Percentiles rank a stretch among this genome's conserved stretches.
These are phyloP conservation scores for Machimus rusticus DNA, from an alignment of 2,888 invertebrate genomes.

Conservation along the genomic window DNA sequence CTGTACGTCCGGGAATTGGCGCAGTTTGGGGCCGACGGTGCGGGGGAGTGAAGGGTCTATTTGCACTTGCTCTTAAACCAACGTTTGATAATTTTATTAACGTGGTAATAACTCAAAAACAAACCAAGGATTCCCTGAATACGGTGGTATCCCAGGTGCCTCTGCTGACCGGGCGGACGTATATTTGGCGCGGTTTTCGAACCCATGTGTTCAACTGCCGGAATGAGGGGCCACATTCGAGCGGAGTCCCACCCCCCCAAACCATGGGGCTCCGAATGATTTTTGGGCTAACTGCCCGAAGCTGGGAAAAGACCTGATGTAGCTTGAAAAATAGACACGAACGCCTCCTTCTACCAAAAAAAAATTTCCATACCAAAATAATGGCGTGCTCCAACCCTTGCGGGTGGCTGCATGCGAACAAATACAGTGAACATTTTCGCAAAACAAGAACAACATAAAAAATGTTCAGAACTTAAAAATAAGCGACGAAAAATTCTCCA, in stretches of 20 bases:
- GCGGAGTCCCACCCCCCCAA: neutral
- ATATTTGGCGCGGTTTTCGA: neutral
- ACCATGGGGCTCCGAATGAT: neutral
- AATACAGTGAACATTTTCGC: conserved; percentile 10
- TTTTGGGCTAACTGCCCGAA: neutral
- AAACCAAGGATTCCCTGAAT: conserved; percentile 45
- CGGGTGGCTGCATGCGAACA: neutral
- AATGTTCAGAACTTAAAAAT: conserved; percentile 39
- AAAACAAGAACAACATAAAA: neutral
- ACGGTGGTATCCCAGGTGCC: conserved; percentile 22
- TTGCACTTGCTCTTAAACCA: conserved; percentile 40
- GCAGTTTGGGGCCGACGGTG: neutral
- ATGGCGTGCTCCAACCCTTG: neutral
- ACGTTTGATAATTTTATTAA: conserved; percentile 49
- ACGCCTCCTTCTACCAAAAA: neutral
- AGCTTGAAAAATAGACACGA: conserved; percentile 34
- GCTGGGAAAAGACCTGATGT: conserved; percentile 21
- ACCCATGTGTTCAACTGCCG: conserved; percentile 3
- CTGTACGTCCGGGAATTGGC: neutral
- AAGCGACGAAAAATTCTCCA: conserved; percentile 22
- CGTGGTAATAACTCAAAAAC: conserved; percentile 49
- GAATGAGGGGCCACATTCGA: conserved; percentile 5
- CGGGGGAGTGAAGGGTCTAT: conserved; percentile 19
- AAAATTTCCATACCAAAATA: neutral
- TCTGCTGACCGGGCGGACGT: neutral